phyloP scores from a whole-genome alignment of 2,797 vertebrate genomes.

The Acropternis orthonyx region DNA sequence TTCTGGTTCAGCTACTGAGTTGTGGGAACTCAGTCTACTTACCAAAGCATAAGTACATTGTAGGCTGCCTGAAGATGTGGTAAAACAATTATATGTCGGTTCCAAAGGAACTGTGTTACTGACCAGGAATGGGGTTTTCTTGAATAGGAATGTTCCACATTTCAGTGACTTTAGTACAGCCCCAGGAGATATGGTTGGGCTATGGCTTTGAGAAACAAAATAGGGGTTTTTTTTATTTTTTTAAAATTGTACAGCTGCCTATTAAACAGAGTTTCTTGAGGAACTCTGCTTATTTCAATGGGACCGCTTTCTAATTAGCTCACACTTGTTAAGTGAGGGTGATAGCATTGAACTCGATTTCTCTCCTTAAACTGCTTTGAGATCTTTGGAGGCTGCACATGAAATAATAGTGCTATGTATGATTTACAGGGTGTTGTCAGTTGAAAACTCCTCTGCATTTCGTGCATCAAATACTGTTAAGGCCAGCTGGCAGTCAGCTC shows the following conservation, averaged over 20 bases:
- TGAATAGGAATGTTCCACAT: background rate
- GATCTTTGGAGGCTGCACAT: background rate
- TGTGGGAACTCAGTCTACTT: background rate
- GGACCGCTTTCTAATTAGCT: constrained; percentile 12
- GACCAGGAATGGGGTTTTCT: background rate
- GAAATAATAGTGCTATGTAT: background rate
- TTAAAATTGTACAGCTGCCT: fast-evolving
- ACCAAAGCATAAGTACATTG: background rate
- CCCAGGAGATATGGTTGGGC: background rate
- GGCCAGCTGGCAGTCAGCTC: background rate
- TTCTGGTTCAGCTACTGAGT: background rate
- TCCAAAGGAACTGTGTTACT: background rate
- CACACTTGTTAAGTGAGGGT: background rate
- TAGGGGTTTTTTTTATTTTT: background rate
- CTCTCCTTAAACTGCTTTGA: background rate
- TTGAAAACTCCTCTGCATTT: background rate
- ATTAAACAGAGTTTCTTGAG: background rate
- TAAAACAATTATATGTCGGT: background rate
- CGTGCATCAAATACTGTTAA: background rate
- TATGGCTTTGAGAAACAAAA: constrained; percentile 8
- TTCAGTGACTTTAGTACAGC: background rate
- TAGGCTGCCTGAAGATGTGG: background rate
- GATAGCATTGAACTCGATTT: background rate
- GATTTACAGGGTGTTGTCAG: constrained; percentile 8
- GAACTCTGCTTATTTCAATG: background rate